phyloP scores from a whole-genome alignment of 2,888 invertebrate genomes.

The Drosophila siamana region DNA sequence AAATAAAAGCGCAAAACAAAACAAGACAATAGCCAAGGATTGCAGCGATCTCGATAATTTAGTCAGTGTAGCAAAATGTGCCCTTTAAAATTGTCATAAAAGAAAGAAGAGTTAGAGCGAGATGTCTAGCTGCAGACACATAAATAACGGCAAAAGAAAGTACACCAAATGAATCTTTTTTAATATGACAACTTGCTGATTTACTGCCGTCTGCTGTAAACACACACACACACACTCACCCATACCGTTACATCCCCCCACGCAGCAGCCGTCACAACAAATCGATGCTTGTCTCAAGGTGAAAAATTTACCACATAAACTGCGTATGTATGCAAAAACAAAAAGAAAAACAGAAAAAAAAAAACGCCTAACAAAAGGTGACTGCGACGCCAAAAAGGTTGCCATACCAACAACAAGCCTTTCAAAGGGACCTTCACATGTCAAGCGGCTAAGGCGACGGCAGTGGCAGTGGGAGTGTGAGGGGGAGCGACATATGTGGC shows the following conservation, averaged over 20 bases:
- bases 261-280: conserved; percentile 69
- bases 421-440: conserved; percentile 73
- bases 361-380: conserved; percentile 40
- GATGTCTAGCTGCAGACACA: conserved; percentile 55
- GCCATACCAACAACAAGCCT: conserved; percentile 58
- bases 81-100: conserved; percentile 25
- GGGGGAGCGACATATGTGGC: conserved; percentile 8
- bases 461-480: background rate
- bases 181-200: conserved; percentile 65
- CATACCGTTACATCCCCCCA: conserved; percentile 20
- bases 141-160: conserved; percentile 55
- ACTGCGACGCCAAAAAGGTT: conserved; percentile 49
- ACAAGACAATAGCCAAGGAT: conserved; percentile 12
- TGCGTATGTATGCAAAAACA: conserved; percentile 47
- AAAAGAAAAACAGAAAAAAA: conserved; percentile 33
- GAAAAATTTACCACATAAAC: conserved; percentile 61
- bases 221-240: conserved; percentile 4
- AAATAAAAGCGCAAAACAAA: conserved; percentile 50
- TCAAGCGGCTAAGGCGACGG: conserved; percentile 35
- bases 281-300: conserved; percentile 78
- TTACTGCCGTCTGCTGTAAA: conserved; percentile 60
- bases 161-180: conserved; percentile 49
- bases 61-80: conserved; percentile 31
- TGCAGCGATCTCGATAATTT: conserved; percentile 18
- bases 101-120: conserved; percentile 23